phyloP scores from a whole-genome alignment of 2,888 invertebrate species.

The Pterobdella sp. region DNA sequence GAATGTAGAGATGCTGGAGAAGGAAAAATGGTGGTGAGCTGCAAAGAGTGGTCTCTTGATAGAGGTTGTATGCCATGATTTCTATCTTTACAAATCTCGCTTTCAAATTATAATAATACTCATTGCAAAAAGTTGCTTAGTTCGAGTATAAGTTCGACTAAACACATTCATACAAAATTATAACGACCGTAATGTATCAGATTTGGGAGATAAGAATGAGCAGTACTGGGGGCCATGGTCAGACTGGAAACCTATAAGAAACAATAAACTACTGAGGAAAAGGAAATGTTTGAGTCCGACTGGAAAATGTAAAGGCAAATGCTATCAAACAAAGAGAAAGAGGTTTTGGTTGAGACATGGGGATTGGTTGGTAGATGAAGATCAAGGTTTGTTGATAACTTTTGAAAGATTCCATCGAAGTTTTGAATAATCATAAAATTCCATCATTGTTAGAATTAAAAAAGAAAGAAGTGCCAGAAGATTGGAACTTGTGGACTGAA shows the following conservation, averaged over 20 bases:
- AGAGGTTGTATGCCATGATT: background rate
- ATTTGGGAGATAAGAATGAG: background rate
- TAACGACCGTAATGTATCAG: no score
- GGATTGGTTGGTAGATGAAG: constrained; percentile 12
- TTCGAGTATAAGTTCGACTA: no score
- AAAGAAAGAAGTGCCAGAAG: constrained; percentile 14
- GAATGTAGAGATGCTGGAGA: background rate
- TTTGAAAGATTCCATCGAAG: no score
- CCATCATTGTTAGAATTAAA: constrained; percentile 9
- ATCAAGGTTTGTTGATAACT: background rate
- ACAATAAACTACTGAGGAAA: background rate
- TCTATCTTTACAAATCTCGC: no score
- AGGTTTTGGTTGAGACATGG: constrained; percentile 19
- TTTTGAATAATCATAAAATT: no score
- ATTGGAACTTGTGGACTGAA: constrained; percentile 20
- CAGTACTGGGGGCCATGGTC: background rate
- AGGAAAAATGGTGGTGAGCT: background rate
- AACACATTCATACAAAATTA: no score
- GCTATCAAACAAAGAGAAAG: constrained; percentile 1
- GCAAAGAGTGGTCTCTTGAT: background rate
- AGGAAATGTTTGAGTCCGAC: constrained; percentile 7
- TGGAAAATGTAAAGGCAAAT: constrained; percentile 16
- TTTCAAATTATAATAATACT: no score
- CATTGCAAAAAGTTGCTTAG: no score
- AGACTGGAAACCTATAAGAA: background rate